phyloP scores from a whole-genome alignment of 2,888 invertebrate species.

The Branchinecta sandiegonensis region DNA sequence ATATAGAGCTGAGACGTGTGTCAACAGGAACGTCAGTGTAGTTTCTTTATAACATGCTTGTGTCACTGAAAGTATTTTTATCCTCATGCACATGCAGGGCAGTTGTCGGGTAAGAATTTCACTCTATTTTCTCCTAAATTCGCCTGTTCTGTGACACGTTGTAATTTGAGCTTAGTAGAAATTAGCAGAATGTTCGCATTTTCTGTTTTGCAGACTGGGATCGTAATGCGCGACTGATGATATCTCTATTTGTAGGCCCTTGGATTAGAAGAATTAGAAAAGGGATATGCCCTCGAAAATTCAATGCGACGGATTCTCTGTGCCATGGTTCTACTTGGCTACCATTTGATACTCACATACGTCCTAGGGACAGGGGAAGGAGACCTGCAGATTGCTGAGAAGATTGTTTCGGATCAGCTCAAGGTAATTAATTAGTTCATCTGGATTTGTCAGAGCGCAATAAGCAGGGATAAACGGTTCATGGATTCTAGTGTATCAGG shows the following conservation, averaged over 20 bases:
- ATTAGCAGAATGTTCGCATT: background rate
- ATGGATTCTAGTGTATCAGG: too few species aligned
- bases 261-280: conserved; percentile 57
- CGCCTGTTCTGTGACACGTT: conserved; percentile 23
- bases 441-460: background rate
- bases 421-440: conserved; percentile 34
- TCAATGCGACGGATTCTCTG: conserved; percentile 74
- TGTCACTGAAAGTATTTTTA: too few species aligned
- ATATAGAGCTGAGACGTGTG: too few species aligned
- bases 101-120: background rate
- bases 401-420: conserved; percentile 58
- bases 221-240: conserved; percentile 18
- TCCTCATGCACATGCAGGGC: background rate
- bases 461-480: too few species aligned
- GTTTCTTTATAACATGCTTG: too few species aligned
- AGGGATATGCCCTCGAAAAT: conserved; percentile 51
- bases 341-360: conserved; percentile 69
- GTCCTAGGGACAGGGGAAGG: conserved; percentile 66
- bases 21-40: too few species aligned
- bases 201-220: background rate
- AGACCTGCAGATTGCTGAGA: conserved; percentile 57
- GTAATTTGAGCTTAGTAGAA: conserved; percentile 23
- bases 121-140: conserved; percentile 19
- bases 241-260: conserved; percentile 41
- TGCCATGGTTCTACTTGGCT: conserved; percentile 65